phyloP scores from a whole-genome alignment of 2,113 vertebrate species.

The Spea bombifrons region DNA sequence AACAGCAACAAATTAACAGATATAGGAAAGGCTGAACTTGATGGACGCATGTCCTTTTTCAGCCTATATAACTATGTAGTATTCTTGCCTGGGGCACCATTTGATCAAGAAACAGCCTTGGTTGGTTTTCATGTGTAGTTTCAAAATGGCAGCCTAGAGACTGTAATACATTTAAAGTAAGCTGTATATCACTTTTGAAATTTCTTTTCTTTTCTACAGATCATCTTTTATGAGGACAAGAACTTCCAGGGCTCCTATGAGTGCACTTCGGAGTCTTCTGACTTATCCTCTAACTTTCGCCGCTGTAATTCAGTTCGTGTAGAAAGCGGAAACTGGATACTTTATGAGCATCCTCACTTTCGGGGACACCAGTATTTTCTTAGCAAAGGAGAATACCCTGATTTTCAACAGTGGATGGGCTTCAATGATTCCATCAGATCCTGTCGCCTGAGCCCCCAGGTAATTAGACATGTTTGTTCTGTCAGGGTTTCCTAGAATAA shows the following conservation, averaged over 20 bases:
- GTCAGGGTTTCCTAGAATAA: not conserved
- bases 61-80: too few relatives aligned
- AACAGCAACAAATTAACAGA: too few relatives aligned
- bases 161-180: too few relatives aligned
- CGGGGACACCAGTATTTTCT: conserved; percentile 18
- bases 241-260: conserved; percentile 87
- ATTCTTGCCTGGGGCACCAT: too few relatives aligned
- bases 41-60: too few relatives aligned
- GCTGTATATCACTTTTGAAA: too few relatives aligned
- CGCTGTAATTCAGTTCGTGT: conserved; percentile 89
- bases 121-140: too few relatives aligned
- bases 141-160: too few relatives aligned
- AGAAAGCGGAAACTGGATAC: conserved; percentile 85
- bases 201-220: conserved; percentile 58
- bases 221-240: conserved; percentile 89
- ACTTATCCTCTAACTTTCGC: conserved; percentile 81
- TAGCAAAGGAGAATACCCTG: conserved; percentile 6
- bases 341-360: not conserved
- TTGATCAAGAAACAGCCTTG: too few relatives aligned
- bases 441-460: conserved; percentile 23
- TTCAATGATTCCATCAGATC: conserved; percentile 11
- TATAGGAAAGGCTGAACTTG: too few relatives aligned
- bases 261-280: conserved; percentile 78
- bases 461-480: not conserved
- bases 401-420: conserved; percentile 32